Conservation (phyloP, 2,797 vertebrate genomes). For the Thaleichthys pacificus region DNA sequence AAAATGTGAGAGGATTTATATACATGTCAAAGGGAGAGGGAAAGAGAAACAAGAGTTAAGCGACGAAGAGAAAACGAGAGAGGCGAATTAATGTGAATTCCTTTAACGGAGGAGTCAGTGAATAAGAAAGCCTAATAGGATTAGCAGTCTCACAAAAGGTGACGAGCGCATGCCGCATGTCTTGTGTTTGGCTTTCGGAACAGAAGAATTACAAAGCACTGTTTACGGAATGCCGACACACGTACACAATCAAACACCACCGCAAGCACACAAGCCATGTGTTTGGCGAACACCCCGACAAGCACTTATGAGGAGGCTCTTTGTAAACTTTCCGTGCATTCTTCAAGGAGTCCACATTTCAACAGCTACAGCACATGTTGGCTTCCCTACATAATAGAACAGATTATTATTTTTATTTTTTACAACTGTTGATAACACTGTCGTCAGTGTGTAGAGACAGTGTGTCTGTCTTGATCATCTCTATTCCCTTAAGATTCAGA, state of each 20-base stretch:
- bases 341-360: slow-evolving; percentile 18
- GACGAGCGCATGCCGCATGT: slow-evolving; percentile 25
- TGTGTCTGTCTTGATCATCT: not conserved
- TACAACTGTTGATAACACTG: not conserved
- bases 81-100: not conserved
- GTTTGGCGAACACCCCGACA: slow-evolving; percentile 6
- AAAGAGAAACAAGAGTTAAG: not conserved
- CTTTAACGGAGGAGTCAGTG: slow-evolving; percentile 26
- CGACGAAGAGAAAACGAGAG: not conserved
- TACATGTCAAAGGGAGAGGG: not conserved
- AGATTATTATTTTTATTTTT: not conserved
- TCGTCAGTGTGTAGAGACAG: not conserved
- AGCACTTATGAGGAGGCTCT: slow-evolving; percentile 18
- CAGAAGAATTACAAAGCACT: slow-evolving; percentile 21
- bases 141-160: slow-evolving; percentile 40
- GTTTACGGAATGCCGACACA: slow-evolving; percentile 20
- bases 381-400: slow-evolving; percentile 3
- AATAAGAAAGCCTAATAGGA: slow-evolving; percentile 38
- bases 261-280: not conserved
- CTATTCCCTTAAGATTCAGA: not conserved
- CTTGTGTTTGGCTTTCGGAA: slow-evolving; percentile 17
- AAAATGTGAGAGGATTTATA: not conserved
- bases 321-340: slow-evolving; percentile 25
- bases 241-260: not conserved
- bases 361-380: not conserved